Evolutionary conservation across 2,888 invertebrate genomes (phyloP), one percentile per base, ranked within the genome.

Genomic region (Quadriops clusia): DNA sequence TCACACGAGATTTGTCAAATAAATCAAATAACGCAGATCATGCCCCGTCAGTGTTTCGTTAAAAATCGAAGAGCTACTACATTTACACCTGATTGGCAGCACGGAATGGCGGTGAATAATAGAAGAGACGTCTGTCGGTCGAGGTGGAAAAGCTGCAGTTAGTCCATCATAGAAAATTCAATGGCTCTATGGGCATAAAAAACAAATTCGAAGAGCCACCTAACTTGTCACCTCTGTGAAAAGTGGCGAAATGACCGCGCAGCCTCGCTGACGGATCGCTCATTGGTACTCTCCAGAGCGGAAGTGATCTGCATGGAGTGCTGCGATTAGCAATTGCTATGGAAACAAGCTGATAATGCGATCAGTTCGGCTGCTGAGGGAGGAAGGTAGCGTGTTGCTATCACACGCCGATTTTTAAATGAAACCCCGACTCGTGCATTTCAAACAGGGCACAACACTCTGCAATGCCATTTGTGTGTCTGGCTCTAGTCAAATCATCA

Each of bases 291-390:
- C 54, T 53, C 46, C 46, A 52, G 50, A 51, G 55, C 54, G 53
- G 53, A 54, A 54, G 53, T 47, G 50, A 55, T 57, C 49, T 51
- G 52, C 53, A 55, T 56, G 54, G 59, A 58, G 60, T 60, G 59
- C 58, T 56, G 58, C 63, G 65, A 65, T 67, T 66, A 67, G 64
- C 67, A 64, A 66, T 68, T 64, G 62, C 67, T 64, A 67, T 67
- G 67, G 67, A 61, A 67, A 68, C 67, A 64, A 62, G 60, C 62
- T 60, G 64, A 64, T 67, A 65, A 67, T 65, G 63, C 64, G 63
- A 64, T 64, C 64, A 59, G 58, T 54, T n/a, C 56, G 42, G 48
- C 53, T 53, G 23, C 23, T 30, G 33, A 36, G 38, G 42, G 42
- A 35, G 32, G 36, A 36, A 33, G 33, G 36, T 28, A 25, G 32